Conservation (phyloP, 1,140 invertebrate genomes). For the Drosophila persimilis region DNA sequence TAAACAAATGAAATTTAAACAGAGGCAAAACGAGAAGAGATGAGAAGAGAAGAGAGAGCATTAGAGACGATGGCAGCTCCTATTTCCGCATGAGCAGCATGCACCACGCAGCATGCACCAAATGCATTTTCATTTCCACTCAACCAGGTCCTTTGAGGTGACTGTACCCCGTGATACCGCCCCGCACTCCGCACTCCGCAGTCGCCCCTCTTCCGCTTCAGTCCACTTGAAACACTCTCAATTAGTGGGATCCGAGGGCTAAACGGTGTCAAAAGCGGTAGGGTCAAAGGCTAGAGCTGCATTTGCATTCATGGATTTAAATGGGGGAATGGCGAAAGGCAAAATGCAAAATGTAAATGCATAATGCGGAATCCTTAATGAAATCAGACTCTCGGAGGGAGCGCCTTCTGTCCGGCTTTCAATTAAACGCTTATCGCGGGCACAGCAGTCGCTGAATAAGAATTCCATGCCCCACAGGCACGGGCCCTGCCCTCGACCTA, state of each 20-base stretch:
- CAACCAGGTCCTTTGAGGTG: conserved; percentile 23
- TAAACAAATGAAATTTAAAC: conserved; percentile 64
- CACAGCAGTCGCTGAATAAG: conserved; percentile 54
- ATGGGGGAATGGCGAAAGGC: background rate
- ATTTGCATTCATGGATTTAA: conserved; percentile 24
- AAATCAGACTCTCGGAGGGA: background rate
- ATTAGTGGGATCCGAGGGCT: conserved; percentile 22
- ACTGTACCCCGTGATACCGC: background rate
- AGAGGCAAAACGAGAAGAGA: background rate
- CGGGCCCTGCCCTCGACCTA: conserved; percentile 4
- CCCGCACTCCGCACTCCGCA: background rate
- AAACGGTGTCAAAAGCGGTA: conserved; percentile 8
- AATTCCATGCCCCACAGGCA: conserved; percentile 7
- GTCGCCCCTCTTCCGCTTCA: conserved; percentile 9
- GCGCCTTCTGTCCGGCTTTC: conserved; percentile 33
- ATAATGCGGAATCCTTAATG: conserved; percentile 28
- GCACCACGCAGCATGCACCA: conserved; percentile 17
- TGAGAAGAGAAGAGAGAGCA: background rate
- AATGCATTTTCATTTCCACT: conserved; percentile 33
- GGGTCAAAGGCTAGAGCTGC: conserved; percentile 6
- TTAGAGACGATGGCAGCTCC: conserved; percentile 11
- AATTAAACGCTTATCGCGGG: conserved; percentile 74
- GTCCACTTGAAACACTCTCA: conserved; percentile 31
- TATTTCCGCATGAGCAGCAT: conserved; percentile 19
- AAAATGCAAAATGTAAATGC: conserved; percentile 11